phyloP scores from a whole-genome alignment of 2,797 vertebrate species.

The Podargus strigoides region DNA sequence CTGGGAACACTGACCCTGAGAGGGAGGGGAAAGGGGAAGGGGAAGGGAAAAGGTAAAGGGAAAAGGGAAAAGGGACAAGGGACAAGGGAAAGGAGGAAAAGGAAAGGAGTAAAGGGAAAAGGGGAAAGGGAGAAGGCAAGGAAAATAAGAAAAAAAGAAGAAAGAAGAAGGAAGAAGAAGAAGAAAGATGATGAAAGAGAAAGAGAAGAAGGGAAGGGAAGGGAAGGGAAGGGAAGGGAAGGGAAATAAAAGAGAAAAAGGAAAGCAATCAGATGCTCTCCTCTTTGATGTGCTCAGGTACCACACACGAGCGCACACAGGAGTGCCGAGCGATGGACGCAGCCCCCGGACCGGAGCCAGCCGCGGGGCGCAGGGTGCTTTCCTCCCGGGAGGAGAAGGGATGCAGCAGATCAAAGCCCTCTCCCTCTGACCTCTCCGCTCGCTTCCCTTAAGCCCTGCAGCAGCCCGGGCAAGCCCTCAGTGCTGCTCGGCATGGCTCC shows the following conservation, averaged over 20 bases:
- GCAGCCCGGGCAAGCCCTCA: neutral
- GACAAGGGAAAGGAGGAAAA: no score
- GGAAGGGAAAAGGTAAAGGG: no score
- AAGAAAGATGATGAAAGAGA: fast-evolving
- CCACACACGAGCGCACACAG: fast-evolving
- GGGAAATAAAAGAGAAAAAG: no score
- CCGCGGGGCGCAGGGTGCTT: fast-evolving
- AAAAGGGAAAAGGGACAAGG: no score
- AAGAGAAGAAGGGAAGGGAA: fast-evolving
- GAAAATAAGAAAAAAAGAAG: neutral
- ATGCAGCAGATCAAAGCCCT: neutral
- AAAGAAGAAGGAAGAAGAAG: no score
- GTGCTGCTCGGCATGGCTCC: fast-evolving
- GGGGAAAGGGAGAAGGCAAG: no score
- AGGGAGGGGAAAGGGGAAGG: no score
- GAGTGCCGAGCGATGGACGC: fast-evolving
- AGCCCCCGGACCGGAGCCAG: neutral
- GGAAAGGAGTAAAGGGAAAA: no score
- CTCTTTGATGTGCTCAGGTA: neutral
- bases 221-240: neutral
- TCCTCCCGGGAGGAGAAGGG: neutral
- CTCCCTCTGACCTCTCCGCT: neutral
- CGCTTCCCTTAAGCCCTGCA: neutral
- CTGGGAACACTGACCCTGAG: neutral
- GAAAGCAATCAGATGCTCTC: neutral